phyloP scores from a whole-genome alignment of 1,140 invertebrate genomes.

The Propsilocerus akamusi region DNA sequence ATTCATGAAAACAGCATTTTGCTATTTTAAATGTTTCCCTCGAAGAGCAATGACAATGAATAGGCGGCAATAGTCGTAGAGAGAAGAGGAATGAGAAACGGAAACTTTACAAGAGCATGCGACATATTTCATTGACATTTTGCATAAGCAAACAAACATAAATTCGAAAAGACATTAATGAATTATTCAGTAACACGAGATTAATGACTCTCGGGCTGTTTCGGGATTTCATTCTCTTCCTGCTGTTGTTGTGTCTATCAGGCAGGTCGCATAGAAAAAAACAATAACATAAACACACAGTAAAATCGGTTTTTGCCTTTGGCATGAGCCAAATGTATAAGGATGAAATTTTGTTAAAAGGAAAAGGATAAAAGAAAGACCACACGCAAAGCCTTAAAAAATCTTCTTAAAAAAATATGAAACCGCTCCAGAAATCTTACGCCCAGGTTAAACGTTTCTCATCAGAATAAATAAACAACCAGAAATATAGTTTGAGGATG shows the following conservation, averaged over 20 bases:
- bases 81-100: background rate
- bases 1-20: too few species aligned
- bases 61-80: background rate
- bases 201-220: constrained; percentile 2
- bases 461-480: too few species aligned
- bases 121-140: constrained; percentile 4
- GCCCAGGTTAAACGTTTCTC: background rate
- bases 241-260: too few species aligned
- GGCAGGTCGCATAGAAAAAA: too few species aligned
- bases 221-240: too few species aligned
- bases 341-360: background rate
- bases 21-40: too few species aligned
- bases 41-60: background rate
- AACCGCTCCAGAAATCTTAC: background rate
- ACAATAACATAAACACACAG: background rate
- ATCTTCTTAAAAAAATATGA: background rate
- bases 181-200: constrained; percentile 3
- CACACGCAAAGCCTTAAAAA: background rate
- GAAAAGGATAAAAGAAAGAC: background rate
- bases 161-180: background rate
- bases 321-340: background rate
- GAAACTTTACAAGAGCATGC: background rate
- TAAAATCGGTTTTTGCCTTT: background rate
- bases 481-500: background rate
- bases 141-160: constrained; percentile 2